Percentiles rank a stretch among this genome's conserved stretches.
These are phyloP conservation scores for Toxotes chatareus DNA, from an alignment of 2,113 vertebrate genomes.

Conservation along the genomic window DNA sequence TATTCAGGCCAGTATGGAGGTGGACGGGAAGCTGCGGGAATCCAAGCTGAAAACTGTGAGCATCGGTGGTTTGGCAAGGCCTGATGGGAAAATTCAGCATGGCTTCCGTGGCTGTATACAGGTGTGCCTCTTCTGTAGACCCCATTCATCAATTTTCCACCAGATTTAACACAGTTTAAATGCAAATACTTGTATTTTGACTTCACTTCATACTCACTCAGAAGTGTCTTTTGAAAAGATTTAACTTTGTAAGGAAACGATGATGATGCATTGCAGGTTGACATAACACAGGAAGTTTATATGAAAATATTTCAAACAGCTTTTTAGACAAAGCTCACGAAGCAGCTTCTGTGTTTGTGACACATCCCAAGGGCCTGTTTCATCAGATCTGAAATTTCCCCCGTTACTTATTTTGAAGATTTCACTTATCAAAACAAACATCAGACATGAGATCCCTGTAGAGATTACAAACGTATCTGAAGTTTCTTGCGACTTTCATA, in stretches of 20 bases:
- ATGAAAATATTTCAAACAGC: too few relatives aligned
- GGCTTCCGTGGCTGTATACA: constrained; percentile 94
- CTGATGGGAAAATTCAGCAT: constrained; percentile 82
- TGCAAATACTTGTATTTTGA: too few relatives aligned
- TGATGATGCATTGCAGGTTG: not conserved
- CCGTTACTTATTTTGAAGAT: not conserved
- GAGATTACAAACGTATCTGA: not conserved
- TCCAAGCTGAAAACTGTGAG: constrained; percentile 87
- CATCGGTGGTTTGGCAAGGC: constrained; percentile 83
- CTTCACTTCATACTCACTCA: too few relatives aligned
- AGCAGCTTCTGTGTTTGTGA: not conserved
- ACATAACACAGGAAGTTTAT: not conserved
- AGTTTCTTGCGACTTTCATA: not conserved
- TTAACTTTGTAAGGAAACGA: not conserved
- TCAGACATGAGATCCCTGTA: not conserved
- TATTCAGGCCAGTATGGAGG: constrained; percentile 83
- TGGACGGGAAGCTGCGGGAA: constrained; percentile 86
- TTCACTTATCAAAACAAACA: not conserved
- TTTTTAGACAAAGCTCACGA: not conserved
- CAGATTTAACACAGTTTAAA: too few relatives aligned
- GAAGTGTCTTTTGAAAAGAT: not conserved
- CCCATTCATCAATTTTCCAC: not conserved
- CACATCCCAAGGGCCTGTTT: not conserved
- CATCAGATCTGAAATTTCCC: not conserved
- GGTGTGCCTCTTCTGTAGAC: constrained; percentile 74